Evolutionary conservation across 2,113 vertebrate species (phyloP).

Genomic region (Scomber japonicus): DNA sequence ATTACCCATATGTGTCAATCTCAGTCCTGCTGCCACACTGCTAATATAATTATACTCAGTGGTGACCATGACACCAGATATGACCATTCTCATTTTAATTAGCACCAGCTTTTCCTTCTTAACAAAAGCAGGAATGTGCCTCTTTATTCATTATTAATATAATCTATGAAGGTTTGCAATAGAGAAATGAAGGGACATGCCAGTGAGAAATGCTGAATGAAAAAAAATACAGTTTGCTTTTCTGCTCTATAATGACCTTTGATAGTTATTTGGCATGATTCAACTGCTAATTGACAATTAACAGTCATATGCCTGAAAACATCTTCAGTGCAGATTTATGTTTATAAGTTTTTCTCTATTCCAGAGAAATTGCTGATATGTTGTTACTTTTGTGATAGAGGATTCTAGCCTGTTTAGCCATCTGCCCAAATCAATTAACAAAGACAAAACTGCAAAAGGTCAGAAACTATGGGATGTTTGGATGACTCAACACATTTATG

Average conservation of each 20-base stretch:
- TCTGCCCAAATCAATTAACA: conserved; percentile 55
- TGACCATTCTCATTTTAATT: conserved; percentile 45
- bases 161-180: conserved; percentile 40
- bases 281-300: conserved; percentile 7
- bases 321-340: neutral
- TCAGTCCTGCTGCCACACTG: conserved; percentile 55
- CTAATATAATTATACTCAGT: conserved; percentile 55
- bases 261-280: conserved; percentile 7
- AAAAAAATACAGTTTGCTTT: conserved; percentile 39
- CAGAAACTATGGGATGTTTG: conserved; percentile 27
- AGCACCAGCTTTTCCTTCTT: conserved; percentile 32
- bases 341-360: neutral
- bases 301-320: neutral
- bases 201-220: conserved; percentile 39
- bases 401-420: conserved; percentile 23
- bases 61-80: conserved; percentile 43
- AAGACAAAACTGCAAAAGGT: conserved; percentile 50
- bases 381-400: neutral
- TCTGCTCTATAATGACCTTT: conserved; percentile 24
- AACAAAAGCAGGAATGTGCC: conserved; percentile 38
- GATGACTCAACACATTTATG: conserved; percentile 44
- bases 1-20: conserved; percentile 63
- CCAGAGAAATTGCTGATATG: neutral
- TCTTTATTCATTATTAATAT: conserved; percentile 63
- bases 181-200: conserved; percentile 38